Percentiles rank a stretch among this genome's conserved stretches.
Conservation (phyloP, 2,113 vertebrate genomes). For the Heptranchias perlo region DNA sequence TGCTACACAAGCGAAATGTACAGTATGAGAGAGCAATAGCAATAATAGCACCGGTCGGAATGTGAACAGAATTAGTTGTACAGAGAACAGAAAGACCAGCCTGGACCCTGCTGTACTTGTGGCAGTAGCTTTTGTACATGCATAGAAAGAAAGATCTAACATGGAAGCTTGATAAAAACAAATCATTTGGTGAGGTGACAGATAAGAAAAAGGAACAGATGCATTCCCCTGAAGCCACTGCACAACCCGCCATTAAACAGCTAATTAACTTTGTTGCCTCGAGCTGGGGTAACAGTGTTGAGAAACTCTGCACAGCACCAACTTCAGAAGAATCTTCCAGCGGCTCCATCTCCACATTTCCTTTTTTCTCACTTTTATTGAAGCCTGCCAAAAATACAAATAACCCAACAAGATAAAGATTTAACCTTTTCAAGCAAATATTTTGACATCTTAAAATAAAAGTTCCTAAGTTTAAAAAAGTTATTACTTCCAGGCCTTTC, state of each 20-base stretch:
- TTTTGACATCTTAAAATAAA: conserved; percentile 25
- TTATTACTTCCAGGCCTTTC: not conserved
- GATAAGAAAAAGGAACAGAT: conserved; percentile 13
- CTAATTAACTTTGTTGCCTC: conserved; percentile 23
- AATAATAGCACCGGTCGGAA: not conserved
- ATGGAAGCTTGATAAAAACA: not conserved
- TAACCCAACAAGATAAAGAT: not conserved
- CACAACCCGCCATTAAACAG: not conserved
- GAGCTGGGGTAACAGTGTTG: not conserved
- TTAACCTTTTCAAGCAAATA: conserved; percentile 19
- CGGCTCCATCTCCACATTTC: not conserved
- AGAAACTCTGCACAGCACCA: conserved; percentile 3
- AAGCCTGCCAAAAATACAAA: not conserved
- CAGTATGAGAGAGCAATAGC: not conserved
- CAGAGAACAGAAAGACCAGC: not conserved
- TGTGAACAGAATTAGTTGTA: not conserved
- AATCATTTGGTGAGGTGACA: conserved; percentile 29
- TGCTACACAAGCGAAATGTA: not conserved
- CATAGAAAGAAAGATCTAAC: not conserved
- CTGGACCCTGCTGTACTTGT: not conserved
- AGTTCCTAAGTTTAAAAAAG: not conserved
- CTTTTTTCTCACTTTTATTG: not conserved
- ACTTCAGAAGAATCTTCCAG: not conserved
- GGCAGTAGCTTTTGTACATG: not conserved
- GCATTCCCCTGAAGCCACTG: not conserved